Base-by-base conservation (phyloP, 53 echinoderm and acorn worm genomes). In the Zoroaster sp. region DNA sequence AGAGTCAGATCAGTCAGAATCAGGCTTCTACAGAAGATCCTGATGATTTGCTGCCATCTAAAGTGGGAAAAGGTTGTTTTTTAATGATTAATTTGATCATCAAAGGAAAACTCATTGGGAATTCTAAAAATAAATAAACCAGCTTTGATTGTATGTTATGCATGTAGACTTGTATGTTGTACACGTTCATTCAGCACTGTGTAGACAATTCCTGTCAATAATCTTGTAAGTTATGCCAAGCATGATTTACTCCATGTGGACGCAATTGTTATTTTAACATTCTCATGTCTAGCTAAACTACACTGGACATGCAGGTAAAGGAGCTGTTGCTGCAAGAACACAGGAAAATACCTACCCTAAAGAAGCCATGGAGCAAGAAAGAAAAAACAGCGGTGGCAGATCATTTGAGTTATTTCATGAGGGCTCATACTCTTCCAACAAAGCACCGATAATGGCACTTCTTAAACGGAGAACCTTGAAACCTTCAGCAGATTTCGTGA, bases 401-500 rank as follows among this genome's bases (percentile, higher is more conserved):
- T 13, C 53, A 77, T 18, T 35, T 77, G 18, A 53, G 54, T 14
- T 30, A 33, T 4, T 54, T 35, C 37, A 47, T 77, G 4, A 52
- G 77, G 35, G 15, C 77, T 12, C 77, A 53, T 17, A 52, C 45
- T 13, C 11, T 77, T 4, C 77, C 77, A 77, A 44, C 33, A 77
- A 77, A 77, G 53, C 5, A 35, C 77, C 77, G 4, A 77, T 77
- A 21, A 53, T 35, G 10, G 31, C 53, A 14, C 49, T 46, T 4
- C 47, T 77, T 14, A 52, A 35, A 32, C 21, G 33, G 2, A 86
- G 91, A 44, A 87, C 67, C 6, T 91, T 87, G 91, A 76, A 68
- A n/a, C 87, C 87, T 70, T 47, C 78, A 11, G 87, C 87, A 68
- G 91, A 91, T 74, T 91, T 91, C 54, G 69, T 91, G 5, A 66